These are phyloP conservation scores for Diaphora mendica DNA, from an alignment of 2,888 invertebrate species.

Conservation along the genomic window DNA sequence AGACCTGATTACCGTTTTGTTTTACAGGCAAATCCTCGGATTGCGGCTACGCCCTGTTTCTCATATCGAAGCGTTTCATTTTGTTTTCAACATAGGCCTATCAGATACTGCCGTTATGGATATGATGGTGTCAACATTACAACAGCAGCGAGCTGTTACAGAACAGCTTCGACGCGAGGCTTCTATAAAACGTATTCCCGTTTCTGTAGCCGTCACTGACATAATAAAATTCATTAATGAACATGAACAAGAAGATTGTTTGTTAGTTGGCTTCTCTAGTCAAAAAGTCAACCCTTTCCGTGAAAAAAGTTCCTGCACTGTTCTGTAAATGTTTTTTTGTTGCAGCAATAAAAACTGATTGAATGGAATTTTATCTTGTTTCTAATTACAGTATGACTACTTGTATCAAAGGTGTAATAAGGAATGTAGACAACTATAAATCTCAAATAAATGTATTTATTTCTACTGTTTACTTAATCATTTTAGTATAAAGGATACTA, in stretches of 20 bases:
- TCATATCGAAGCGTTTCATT: slow-evolving; percentile 67
- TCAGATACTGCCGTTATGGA: slow-evolving; percentile 96
- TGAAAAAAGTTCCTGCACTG: slow-evolving; percentile 95
- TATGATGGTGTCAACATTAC: slow-evolving; percentile 97
- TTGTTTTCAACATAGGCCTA: slow-evolving; percentile 92
- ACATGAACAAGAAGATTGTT: slow-evolving; percentile 96
- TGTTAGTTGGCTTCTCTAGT: slow-evolving; percentile 96
- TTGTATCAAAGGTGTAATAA: not conserved
- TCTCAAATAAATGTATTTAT: slow-evolving; percentile 1
- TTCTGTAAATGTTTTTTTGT: slow-evolving; percentile 88
- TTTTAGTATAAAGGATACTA: not conserved
- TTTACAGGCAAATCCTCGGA: slow-evolving; percentile 53
- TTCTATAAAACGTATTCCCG: slow-evolving; percentile 93
- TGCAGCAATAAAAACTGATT: slow-evolving; percentile 6
- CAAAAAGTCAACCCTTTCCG: slow-evolving; percentile 98
- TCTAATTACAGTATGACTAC: not conserved
- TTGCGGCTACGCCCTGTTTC: slow-evolving; percentile 82
- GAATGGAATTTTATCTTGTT: slow-evolving; percentile 15
- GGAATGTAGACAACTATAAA: not conserved
- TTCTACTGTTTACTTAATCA: not conserved
- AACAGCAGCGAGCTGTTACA: slow-evolving; percentile 97
- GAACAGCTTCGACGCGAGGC: slow-evolving; percentile 97
- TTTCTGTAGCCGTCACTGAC: slow-evolving; percentile 96
- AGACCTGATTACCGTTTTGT: slow-evolving; percentile 9
- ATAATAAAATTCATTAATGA: slow-evolving; percentile 96